Conservation (phyloP, 2,888 invertebrate genomes). For the Carabus problematicus region DNA sequence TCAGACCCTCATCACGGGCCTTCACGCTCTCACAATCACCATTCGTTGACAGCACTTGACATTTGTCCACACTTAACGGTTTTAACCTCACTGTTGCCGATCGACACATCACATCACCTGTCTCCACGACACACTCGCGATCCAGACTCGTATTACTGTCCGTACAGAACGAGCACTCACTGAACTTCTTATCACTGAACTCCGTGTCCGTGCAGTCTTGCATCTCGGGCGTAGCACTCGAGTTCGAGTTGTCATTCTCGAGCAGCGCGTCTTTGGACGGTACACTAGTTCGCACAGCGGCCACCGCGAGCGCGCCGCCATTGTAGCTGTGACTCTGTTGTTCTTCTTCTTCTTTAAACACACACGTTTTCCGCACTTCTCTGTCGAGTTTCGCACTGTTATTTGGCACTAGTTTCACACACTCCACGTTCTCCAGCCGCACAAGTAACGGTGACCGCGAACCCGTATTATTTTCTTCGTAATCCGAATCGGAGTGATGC, state of each 20-base stretch:
- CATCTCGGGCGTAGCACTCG: slow-evolving; percentile 67
- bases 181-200: slow-evolving; percentile 55
- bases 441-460: slow-evolving; percentile 74
- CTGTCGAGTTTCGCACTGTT: slow-evolving; percentile 44
- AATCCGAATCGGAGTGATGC: slow-evolving; percentile 70
- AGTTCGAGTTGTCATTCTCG: slow-evolving; percentile 67
- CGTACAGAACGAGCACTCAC: slow-evolving; percentile 55
- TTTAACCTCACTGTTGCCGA: slow-evolving; percentile 39
- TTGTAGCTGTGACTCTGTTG: no score
- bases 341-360: slow-evolving; percentile 31
- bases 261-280: slow-evolving; percentile 75
- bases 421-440: slow-evolving; percentile 57
- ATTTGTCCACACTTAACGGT: slow-evolving; percentile 13
- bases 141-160: slow-evolving; percentile 56
- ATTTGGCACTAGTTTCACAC: slow-evolving; percentile 58
- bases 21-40: slow-evolving; percentile 37
- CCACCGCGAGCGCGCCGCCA: slow-evolving; percentile 45
- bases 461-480: slow-evolving; percentile 73
- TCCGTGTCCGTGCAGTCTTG: slow-evolving; percentile 59
- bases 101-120: slow-evolving; percentile 41
- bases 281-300: slow-evolving; percentile 71
- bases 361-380: slow-evolving; percentile 42
- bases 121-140: slow-evolving; percentile 47
- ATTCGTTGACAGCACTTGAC: slow-evolving; percentile 34
- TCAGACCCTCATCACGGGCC: slow-evolving; percentile 41